Conservation (phyloP, 92 coral and sea anemone genomes). For the Meandrina meandrites region DNA sequence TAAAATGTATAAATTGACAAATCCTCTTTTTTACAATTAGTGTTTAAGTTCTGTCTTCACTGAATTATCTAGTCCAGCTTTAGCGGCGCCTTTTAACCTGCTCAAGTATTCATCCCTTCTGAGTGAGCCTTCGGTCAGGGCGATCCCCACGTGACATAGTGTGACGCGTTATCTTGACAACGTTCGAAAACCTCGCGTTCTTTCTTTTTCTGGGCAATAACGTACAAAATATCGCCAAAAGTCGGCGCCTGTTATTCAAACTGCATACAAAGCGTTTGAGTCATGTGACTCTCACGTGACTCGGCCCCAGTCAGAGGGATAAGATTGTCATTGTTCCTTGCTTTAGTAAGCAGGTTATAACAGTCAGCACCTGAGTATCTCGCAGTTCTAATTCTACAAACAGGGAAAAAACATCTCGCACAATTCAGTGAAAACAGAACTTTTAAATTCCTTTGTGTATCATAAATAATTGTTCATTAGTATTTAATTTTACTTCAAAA, state of each 20-base stretch:
- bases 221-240: neutral
- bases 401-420: neutral
- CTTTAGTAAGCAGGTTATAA: too few relatives aligned
- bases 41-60: neutral
- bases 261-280: neutral
- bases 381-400: too few relatives aligned
- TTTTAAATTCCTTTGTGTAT: neutral
- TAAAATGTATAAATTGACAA: conserved; percentile 3
- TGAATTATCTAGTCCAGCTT: neutral
- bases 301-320: too few relatives aligned
- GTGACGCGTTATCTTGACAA: neutral
- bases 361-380: too few relatives aligned
- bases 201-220: neutral
- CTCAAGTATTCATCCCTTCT: neutral
- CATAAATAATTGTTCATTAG: neutral
- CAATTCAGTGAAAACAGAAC: neutral
- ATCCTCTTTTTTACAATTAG: neutral
- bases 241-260: neutral
- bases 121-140: neutral
- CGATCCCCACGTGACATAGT: neutral
- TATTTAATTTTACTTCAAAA: conserved; percentile 27
- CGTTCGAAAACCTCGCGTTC: neutral
- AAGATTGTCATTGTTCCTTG: neutral
- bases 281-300: too few relatives aligned
- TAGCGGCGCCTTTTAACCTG: neutral